phyloP scores from a whole-genome alignment of 2,888 invertebrate genomes.

The Rhodophaea formosa region DNA sequence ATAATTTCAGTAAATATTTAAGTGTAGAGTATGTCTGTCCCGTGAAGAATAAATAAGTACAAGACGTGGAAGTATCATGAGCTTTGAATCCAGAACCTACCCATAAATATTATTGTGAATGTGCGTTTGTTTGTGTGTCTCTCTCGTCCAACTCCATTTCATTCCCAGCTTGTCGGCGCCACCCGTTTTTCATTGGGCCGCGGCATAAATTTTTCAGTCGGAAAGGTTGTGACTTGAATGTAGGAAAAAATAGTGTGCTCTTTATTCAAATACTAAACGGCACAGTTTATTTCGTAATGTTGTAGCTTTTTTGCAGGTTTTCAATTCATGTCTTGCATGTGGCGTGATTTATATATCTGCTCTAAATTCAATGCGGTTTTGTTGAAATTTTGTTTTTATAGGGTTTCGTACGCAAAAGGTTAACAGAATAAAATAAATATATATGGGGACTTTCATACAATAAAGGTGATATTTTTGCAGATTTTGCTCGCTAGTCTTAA shows the following conservation, averaged over 20 bases:
- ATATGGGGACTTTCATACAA: too few species aligned
- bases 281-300: not conserved
- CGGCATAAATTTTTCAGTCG: slow-evolving; percentile 24
- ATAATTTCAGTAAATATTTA: too few species aligned
- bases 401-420: too few species aligned
- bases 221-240: slow-evolving; percentile 15
- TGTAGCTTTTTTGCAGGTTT: not conserved
- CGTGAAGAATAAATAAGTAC: too few species aligned
- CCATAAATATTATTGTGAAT: not conserved
- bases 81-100: too few species aligned
- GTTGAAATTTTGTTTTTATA: slow-evolving; percentile 1
- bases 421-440: too few species aligned
- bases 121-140: too few species aligned
- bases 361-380: not conserved
- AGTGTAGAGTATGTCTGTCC: too few species aligned
- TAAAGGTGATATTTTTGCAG: too few species aligned
- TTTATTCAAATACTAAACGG: slow-evolving; percentile 10
- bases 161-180: not conserved
- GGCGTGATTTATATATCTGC: not conserved
- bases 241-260: slow-evolving; percentile 14
- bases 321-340: slow-evolving; percentile 3
- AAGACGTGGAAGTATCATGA: too few species aligned
- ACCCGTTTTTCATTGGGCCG: slow-evolving; percentile 25
- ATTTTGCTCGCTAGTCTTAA: too few species aligned
- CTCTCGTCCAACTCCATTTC: not conserved